A percentile compares a stretch with the other conserved stretches of the same genome.
Conservation (phyloP, 1,140 invertebrate genomes). For the Grapholita molesta region DNA sequence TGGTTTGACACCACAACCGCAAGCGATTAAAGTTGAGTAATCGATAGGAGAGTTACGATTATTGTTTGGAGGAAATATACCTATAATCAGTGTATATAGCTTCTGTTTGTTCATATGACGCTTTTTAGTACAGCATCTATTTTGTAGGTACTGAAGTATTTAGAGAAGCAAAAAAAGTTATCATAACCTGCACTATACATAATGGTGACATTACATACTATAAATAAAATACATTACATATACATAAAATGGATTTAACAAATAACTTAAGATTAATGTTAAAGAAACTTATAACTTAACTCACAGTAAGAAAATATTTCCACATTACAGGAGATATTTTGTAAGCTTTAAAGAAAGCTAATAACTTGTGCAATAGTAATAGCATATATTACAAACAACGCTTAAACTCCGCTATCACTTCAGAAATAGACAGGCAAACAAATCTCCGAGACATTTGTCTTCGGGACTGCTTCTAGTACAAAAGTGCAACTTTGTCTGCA, state of each 20-base stretch:
- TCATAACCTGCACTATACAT: too few relatives aligned
- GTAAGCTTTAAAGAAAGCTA: not conserved
- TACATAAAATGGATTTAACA: not conserved
- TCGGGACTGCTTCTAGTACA: slow-evolving; percentile 28
- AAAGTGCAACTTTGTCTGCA: slow-evolving; percentile 58
- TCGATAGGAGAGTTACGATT: slow-evolving; percentile 9
- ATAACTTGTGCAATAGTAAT: slow-evolving; percentile 27
- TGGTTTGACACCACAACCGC: not conserved
- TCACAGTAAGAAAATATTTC: not conserved
- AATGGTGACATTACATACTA: too few relatives aligned
- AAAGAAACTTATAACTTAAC: not conserved
- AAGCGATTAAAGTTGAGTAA: slow-evolving; percentile 11
- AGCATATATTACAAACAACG: slow-evolving; percentile 23
- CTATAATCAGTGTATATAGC: not conserved
- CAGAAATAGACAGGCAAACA: slow-evolving; percentile 23
- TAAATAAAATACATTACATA: not conserved
- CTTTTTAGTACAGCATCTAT: too few relatives aligned
- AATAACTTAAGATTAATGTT: not conserved
- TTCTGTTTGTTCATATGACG: slow-evolving; percentile 45
- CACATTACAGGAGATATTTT: not conserved
- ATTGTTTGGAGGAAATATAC: not conserved
- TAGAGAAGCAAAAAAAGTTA: too few relatives aligned
- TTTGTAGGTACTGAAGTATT: too few relatives aligned
- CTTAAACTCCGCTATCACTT: slow-evolving; percentile 35
- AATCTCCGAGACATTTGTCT: slow-evolving; percentile 53